Base-by-base conservation (phyloP, 2,797 vertebrate genomes). In the Vireo griseus region DNA sequence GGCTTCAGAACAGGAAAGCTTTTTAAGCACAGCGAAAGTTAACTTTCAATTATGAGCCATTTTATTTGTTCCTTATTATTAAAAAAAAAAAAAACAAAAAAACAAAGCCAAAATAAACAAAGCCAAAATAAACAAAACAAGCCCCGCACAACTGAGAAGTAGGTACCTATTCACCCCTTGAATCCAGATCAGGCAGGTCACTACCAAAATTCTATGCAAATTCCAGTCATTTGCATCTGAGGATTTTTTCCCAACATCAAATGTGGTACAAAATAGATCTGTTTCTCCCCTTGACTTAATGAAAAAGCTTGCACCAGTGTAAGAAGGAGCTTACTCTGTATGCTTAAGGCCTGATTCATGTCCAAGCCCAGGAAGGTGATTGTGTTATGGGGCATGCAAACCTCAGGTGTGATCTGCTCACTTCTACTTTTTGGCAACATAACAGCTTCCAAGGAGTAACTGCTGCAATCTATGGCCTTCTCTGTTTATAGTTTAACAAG, bases 301-400 rank as follows among this genome's bases (percentile, higher is more conserved):
- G 29, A 29, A 69, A 51, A 42, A 69, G 24, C 17, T 59, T 33
- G 13, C 16, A 12, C 21, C 13, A 44, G 11, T 8, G 11, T 19
- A 16, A 10, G 31, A 39, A 33, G 19, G 6, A 47, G 13, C 16
- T 55, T 50, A 18, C 6, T 42, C 3, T 16, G 77, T 45, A 18
- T 0, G 5, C 21, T 51, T 55, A 17, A 33, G 44, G 42, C 5
- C 33, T 11, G 24, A 61, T 42, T 51, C 11, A 29, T 1, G 2
- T 16, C 40, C 10, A 48, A 66, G 24, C 22, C 42, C 68, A 59
- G 35, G 24, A 25, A 31, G 31, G 35, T 6, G 26, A 28, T 1
- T 11, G 9, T 16, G 14, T 29, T 45, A 40, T 4, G 25, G 9
- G 18, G 45, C 14, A 25, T 9, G 55, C 12, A 71, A 52, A 6